These are phyloP conservation scores for Pteronotus mesoamericanus DNA, from an alignment of 2,797 vertebrate genomes.

Conservation along the genomic window DNA sequence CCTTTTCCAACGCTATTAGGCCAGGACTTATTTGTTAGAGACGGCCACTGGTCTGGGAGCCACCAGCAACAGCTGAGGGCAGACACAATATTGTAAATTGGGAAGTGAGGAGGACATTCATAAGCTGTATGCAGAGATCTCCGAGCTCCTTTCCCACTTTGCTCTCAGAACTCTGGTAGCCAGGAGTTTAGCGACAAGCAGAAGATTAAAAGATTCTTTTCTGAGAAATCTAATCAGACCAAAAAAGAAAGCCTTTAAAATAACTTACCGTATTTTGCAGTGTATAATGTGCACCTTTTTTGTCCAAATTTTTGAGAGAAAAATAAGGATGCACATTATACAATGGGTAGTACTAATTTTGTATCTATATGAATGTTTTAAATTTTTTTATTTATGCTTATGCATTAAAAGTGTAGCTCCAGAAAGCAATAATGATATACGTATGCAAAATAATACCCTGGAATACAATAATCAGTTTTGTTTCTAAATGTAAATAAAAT, in stretches of 20 bases:
- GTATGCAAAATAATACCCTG: too few species aligned
- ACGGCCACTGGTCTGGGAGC: not conserved
- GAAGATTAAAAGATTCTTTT: conserved; percentile 29
- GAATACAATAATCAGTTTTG: too few species aligned
- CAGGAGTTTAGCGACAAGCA: not conserved
- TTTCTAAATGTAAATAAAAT: too few species aligned
- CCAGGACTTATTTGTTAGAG: not conserved
- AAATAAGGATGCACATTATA: too few species aligned
- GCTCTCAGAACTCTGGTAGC: not conserved
- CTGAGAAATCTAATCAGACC: conserved; percentile 32
- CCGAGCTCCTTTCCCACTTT: not conserved
- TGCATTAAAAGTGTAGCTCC: too few species aligned
- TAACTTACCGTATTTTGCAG: not conserved
- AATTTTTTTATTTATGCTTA: too few species aligned
- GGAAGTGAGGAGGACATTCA: not conserved
- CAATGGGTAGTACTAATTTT: too few species aligned
- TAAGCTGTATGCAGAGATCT: not conserved
- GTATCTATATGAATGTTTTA: too few species aligned
- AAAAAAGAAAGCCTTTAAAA: conserved; percentile 42
- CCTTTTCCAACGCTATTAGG: not conserved
- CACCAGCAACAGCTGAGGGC: not conserved
- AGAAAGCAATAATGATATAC: too few species aligned
- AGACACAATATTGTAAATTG: not conserved
- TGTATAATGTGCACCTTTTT: too few species aligned
- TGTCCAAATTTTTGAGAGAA: too few species aligned